Conservation (phyloP, 2,888 invertebrate genomes). For the Eristalinus aeneus region DNA sequence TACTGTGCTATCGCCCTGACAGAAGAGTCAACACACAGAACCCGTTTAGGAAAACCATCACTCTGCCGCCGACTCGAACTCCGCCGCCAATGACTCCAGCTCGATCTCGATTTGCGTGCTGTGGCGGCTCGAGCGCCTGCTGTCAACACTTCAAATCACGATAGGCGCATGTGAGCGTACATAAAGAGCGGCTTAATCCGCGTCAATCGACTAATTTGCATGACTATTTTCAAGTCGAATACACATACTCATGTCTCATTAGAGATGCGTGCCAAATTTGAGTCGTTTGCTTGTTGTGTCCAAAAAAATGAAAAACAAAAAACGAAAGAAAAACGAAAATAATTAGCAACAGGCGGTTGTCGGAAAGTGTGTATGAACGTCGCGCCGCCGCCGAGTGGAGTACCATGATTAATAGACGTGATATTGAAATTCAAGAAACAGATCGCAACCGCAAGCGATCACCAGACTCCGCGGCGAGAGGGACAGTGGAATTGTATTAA, state of each 20-base stretch:
- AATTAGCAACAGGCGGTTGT: slow-evolving; percentile 11
- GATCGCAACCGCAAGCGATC: slow-evolving; percentile 47
- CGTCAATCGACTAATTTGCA: slow-evolving; percentile 66
- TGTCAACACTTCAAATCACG: slow-evolving; percentile 42
- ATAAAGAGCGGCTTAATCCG: slow-evolving; percentile 51
- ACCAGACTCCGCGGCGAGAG: slow-evolving; percentile 15
- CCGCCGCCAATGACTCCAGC: not conserved
- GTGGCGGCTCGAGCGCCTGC: slow-evolving; percentile 25
- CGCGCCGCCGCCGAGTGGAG: slow-evolving; percentile 3
- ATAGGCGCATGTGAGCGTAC: slow-evolving; percentile 38
- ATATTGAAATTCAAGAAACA: slow-evolving; percentile 59
- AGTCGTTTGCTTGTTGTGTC: slow-evolving; percentile 20
- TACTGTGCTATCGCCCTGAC: slow-evolving; percentile 43
- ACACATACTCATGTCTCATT: slow-evolving; percentile 61
- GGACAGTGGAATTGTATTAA: not conserved
- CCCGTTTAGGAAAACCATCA: slow-evolving; percentile 37
- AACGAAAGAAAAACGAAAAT: not conserved
- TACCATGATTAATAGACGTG: slow-evolving; percentile 62
- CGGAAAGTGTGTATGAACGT: slow-evolving; percentile 15
- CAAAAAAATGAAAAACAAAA: not conserved
- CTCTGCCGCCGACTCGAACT: not conserved
- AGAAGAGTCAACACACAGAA: slow-evolving; percentile 28
- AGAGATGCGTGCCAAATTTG: slow-evolving; percentile 66
- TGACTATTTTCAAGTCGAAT: slow-evolving; percentile 61
- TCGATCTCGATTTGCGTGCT: slow-evolving; percentile 20